Evolutionary conservation across 2,797 vertebrate species (phyloP).

Genomic region (Distichodus sexfasciatus): DNA sequence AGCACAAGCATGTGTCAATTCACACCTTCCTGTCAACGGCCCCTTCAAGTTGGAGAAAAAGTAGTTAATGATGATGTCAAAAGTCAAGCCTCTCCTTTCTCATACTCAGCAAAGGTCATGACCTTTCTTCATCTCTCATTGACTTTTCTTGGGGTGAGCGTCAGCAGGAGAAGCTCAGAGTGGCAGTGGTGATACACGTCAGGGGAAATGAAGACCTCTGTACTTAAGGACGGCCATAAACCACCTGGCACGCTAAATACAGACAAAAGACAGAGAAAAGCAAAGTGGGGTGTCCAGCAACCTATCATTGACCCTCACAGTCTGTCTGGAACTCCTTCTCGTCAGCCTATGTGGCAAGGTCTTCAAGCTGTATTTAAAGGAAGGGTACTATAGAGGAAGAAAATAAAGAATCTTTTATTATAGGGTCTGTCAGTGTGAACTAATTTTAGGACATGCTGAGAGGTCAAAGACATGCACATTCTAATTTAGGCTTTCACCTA

Average conservation of each 20-base stretch:
- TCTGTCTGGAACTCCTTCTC: neutral
- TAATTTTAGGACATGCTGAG: slow-evolving; percentile 27
- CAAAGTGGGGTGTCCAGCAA: neutral
- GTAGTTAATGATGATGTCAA: slow-evolving; percentile 31
- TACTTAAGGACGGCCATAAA: slow-evolving; percentile 5
- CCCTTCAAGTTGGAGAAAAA: neutral
- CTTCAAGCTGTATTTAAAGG: neutral
- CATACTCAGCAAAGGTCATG: slow-evolving; percentile 9
- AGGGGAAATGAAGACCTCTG: neutral
- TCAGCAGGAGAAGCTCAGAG: neutral
- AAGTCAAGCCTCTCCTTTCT: slow-evolving; percentile 31
- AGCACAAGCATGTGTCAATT: neutral
- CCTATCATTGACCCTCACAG: neutral
- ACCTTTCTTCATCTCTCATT: slow-evolving; percentile 47
- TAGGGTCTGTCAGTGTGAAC: neutral
- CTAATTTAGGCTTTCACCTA: neutral
- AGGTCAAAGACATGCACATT: neutral
- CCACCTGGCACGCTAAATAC: slow-evolving; percentile 20
- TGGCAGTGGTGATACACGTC: slow-evolving; percentile 3
- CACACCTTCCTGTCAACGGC: slow-evolving; percentile 12
- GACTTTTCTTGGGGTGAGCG: slow-evolving; percentile 33
- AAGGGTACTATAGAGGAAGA: neutral
- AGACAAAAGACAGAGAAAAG: slow-evolving; percentile 8
- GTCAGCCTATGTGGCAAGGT: neutral
- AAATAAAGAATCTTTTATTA: neutral